Conservation (phyloP, 2,113 vertebrate genomes). For the Chaetodon trifascialis region DNA sequence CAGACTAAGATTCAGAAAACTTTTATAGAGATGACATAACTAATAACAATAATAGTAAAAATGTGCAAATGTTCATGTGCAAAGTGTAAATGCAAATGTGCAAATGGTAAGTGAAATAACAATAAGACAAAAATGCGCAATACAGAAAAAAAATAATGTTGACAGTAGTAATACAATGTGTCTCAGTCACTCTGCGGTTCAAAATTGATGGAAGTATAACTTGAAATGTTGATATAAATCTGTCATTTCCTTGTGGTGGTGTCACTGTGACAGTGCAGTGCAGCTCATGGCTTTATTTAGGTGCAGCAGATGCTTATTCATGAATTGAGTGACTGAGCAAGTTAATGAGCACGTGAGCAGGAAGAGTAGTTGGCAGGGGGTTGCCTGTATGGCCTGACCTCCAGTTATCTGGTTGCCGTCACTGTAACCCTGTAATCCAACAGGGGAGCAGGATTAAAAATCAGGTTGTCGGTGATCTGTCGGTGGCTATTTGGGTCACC, state of each 20-base stretch:
- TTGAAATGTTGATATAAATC: neutral
- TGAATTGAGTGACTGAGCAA: conserved; percentile 41
- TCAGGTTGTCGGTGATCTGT: conserved; percentile 76
- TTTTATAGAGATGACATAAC: too few species aligned
- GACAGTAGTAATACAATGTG: too few species aligned
- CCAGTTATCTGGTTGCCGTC: conserved; percentile 41
- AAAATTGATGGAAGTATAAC: neutral
- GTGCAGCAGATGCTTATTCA: conserved; percentile 53
- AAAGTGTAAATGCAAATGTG: too few species aligned
- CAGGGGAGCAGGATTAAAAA: conserved; percentile 75
- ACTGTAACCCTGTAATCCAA: conserved; percentile 67
- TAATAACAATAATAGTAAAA: too few species aligned
- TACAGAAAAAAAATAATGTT: too few species aligned
- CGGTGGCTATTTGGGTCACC: conserved; percentile 81
- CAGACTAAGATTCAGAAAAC: too few species aligned
- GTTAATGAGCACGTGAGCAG: conserved; percentile 15
- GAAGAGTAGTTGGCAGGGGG: conserved; percentile 26
- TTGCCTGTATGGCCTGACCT: conserved; percentile 28
- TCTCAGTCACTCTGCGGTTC: neutral
- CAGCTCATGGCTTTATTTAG: neutral
- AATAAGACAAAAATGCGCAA: too few species aligned
- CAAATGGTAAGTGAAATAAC: too few species aligned
- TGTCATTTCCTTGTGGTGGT: neutral
- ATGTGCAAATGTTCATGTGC: too few species aligned
- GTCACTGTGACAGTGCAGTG: neutral